phyloP scores from a whole-genome alignment of 2,888 invertebrate species.

The Volucella zonaria region DNA sequence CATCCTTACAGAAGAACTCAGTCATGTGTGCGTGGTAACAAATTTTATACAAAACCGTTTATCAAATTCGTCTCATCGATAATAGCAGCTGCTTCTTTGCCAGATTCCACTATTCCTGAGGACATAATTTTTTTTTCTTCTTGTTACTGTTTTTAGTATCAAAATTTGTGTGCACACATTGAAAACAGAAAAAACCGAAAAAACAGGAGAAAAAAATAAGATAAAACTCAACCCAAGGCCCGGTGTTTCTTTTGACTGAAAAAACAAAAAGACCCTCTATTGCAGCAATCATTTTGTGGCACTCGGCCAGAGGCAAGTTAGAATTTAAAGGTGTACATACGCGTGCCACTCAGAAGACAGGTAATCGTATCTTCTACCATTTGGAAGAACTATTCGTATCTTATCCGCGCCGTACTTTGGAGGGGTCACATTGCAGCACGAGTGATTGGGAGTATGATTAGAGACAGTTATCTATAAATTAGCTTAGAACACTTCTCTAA shows the following conservation, averaged over 20 bases:
- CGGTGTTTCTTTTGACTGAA: slow-evolving; percentile 60
- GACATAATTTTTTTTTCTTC: slow-evolving; percentile 32
- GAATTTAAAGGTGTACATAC: slow-evolving; percentile 40
- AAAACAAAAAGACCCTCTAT: slow-evolving; percentile 44
- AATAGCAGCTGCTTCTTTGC: slow-evolving; percentile 59
- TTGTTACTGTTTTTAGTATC: slow-evolving; percentile 31
- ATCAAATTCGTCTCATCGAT: slow-evolving; percentile 67
- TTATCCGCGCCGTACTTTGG: neutral
- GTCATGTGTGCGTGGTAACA: neutral
- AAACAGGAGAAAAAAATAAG: too few relatives aligned
- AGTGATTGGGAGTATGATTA: slow-evolving; percentile 47
- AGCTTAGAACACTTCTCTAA: slow-evolving; percentile 15
- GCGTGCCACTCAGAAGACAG: slow-evolving; percentile 59
- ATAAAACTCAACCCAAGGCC: slow-evolving; percentile 55
- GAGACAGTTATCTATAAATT: slow-evolving; percentile 32
- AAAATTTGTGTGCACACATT: slow-evolving; percentile 9
- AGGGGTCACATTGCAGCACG: slow-evolving; percentile 27
- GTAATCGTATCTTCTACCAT: slow-evolving; percentile 4
- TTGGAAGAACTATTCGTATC: neutral
- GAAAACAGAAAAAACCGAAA: slow-evolving; percentile 32
- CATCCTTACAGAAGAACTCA: neutral
- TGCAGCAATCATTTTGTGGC: slow-evolving; percentile 53
- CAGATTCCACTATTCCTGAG: slow-evolving; percentile 50
- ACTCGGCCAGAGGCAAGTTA: slow-evolving; percentile 52
- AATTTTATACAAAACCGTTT: slow-evolving; percentile 59